Base-by-base conservation (phyloP, 35 echinoderm and acorn worm species). In the Antedon bifida region DNA sequence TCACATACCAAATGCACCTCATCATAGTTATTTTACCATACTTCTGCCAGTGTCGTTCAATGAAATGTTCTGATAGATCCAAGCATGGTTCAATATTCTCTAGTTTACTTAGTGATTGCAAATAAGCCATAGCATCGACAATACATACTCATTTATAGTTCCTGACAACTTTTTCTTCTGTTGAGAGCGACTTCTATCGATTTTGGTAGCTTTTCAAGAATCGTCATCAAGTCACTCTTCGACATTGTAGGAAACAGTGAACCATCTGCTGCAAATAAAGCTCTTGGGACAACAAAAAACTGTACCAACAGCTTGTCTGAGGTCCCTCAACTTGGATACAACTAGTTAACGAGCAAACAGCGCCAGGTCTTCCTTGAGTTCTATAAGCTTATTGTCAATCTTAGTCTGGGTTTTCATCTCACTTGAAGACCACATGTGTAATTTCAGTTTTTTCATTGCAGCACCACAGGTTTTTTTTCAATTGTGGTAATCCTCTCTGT, bases 321-420 rank as follows among this genome's bases (percentile, higher is more conserved):
- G 74, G 16, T 35, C 10, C 34, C 85, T 30, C 36, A 45, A 0
- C 33, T 78, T 87, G 2, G 77, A 39, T 9, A 86, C 85, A 4
- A 86, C 36, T 32, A 86, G 85, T 19, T 46, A 31, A 23, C 85
- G 38, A 64, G 85, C 85, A 81, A 87, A 87, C 17, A 87, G n/a
- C 0, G 38, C 26, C 30, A 77, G 77, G 19, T 87, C 77, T 34
- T 86, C 85, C 32, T 73, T 78, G 19, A 87, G 78, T 46, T 44
- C 85, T 10, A 81, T 26, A 64, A 87, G 26, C 44, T 87, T 33
- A 45, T 34, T 51, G 31, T 33, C 85, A 30, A 28, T 34, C 30
- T 81, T 87, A 21, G 64, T n/a, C 0, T 45, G 46, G 2, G 19
- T 14, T 17, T 0, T 23, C 30, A 42, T 56, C 21, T 44, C 76